Evolutionary conservation across 2,113 vertebrate genomes (phyloP).

Genomic region (Paramormyrops kingsleyae): DNA sequence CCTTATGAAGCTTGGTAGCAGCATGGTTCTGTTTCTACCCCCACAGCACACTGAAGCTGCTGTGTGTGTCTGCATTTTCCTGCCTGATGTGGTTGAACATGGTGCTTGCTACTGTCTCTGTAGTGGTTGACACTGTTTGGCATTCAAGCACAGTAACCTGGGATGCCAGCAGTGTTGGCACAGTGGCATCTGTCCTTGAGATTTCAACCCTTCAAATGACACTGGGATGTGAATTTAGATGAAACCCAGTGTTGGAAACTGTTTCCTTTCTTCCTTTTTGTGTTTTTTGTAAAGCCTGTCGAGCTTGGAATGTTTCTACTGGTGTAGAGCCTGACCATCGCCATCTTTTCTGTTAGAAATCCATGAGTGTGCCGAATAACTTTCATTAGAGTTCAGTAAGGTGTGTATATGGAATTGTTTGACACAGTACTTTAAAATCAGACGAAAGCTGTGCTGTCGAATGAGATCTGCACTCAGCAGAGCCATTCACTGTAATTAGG

Average conservation of each 20-base stretch:
- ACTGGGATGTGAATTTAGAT: neutral
- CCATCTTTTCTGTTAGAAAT: neutral
- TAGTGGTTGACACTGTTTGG: neutral
- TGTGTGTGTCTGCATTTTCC: neutral
- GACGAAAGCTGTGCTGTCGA: neutral
- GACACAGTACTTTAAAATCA: neutral
- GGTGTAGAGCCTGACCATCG: neutral
- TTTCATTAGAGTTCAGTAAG: neutral
- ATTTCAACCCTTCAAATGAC: slow-evolving; percentile 6
- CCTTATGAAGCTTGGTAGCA: neutral
- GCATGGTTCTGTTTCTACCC: neutral
- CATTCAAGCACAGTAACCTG: neutral
- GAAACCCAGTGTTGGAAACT: neutral
- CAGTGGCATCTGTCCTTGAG: slow-evolving; percentile 1
- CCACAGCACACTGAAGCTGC: neutral
- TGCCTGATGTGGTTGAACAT: neutral
- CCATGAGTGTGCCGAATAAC: neutral
- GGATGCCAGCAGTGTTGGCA: slow-evolving; percentile 7
- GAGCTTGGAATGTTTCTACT: neutral
- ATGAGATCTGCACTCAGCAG: neutral
- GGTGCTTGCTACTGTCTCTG: neutral
- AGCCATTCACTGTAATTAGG: neutral
- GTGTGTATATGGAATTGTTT: neutral
- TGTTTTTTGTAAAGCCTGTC: neutral
- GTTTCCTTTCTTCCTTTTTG: neutral